Evolutionary conservation across 2,888 invertebrate species (phyloP).

Genomic region (Caenorhabditis plicata): DNA sequence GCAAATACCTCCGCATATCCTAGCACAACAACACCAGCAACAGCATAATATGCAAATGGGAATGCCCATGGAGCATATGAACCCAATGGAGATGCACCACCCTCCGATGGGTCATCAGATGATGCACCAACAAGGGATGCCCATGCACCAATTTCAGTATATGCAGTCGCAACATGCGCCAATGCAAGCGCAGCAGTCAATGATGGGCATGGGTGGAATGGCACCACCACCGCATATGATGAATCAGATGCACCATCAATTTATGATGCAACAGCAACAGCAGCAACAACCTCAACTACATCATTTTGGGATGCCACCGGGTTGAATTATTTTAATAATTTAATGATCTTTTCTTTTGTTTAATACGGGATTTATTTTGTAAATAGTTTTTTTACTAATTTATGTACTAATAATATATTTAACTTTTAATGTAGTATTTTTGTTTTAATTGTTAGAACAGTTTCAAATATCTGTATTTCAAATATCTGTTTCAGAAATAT

Average conservation of each 20-base stretch:
- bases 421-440: not conserved
- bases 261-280: constrained; percentile 12
- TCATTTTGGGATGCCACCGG: not conserved
- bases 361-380: not conserved
- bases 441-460: too few relatives aligned
- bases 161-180: too few relatives aligned
- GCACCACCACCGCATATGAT: constrained; percentile 5
- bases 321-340: too few relatives aligned
- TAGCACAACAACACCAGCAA: constrained; percentile 1
- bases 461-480: too few relatives aligned
- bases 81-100: not conserved
- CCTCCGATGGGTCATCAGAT: not conserved
- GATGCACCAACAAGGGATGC: not conserved
- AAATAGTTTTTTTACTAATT: not conserved
- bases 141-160: too few relatives aligned
- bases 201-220: not conserved
- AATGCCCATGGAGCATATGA: not conserved
- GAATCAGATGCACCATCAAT: constrained; percentile 17
- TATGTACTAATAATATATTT: not conserved
- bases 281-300: constrained; percentile 8
- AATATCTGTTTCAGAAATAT: too few relatives aligned
- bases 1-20: constrained; percentile 6
- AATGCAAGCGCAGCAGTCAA: not conserved
- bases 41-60: not conserved
- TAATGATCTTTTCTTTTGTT: too few relatives aligned